Percentiles rank a stretch among this genome's conserved stretches.
These are phyloP conservation scores for Eulemur albifrons DNA, from an alignment of 2,797 vertebrate species.

Conservation along the genomic window DNA sequence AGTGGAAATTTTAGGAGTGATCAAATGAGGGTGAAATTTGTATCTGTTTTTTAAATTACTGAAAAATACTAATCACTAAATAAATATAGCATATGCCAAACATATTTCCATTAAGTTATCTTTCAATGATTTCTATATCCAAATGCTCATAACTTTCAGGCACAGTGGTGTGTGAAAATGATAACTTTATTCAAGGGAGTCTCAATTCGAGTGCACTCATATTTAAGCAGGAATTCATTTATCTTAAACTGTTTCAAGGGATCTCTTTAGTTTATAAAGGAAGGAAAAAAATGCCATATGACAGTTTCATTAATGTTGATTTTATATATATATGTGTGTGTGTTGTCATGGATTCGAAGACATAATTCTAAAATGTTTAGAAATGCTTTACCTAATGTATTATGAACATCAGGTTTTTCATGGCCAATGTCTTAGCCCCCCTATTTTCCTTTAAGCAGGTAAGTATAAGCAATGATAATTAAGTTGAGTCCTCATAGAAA, in stretches of 20 bases:
- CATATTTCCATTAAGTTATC: not conserved
- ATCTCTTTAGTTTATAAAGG: not conserved
- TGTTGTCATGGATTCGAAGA: not conserved
- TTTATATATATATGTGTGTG: not conserved
- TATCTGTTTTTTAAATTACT: conserved; percentile 17
- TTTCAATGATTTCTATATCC: not conserved
- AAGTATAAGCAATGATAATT: not conserved
- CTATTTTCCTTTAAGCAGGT: conserved; percentile 20
- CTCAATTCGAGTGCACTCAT: not conserved
- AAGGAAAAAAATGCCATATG: not conserved
- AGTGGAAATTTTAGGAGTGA: not conserved
- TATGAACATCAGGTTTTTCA: not conserved
- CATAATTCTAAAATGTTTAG: not conserved
- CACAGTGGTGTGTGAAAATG: not conserved
- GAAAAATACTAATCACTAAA: not conserved
- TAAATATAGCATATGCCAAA: not conserved
- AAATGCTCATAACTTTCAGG: not conserved
- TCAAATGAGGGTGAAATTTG: not conserved
- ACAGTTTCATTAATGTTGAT: not conserved
- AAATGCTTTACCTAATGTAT: not conserved
- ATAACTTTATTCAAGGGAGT: not conserved
- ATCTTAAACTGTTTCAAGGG: not conserved
- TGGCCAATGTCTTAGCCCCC: not conserved
- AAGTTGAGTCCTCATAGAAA: not conserved
- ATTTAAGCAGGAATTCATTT: not conserved